Evolutionary conservation across 1,140 invertebrate genomes (phyloP), one percentile per base, ranked within the genome.

Genomic region (Drosophila bipectinata): DNA sequence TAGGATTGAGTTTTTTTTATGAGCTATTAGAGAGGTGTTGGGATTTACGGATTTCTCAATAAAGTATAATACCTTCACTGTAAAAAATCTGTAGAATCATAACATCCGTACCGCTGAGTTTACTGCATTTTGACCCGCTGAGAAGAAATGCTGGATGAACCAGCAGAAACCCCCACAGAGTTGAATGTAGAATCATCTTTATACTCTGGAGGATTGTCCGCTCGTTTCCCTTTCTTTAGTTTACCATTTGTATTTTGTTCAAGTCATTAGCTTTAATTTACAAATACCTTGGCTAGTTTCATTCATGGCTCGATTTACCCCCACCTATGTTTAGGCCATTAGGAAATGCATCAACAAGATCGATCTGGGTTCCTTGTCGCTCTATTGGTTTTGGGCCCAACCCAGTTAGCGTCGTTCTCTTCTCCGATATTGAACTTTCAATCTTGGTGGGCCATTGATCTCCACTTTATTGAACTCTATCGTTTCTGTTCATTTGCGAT

Each of bases 231-330:
- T 30, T 47, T 57, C 41, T 51, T 9, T 10, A 37, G 10, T 15
- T 45, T 37, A 41, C 48, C 32, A 58, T 55, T 57, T 73, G 26
- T 61, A 63, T 72, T 88, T 87, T 87, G 81, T 83, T 88, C 79
- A 83, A 83, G 83, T 87, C 83, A 87, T 87, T 88, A 88, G 83
- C 83, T 87, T 88, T 87, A 88, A 88, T 87, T 83, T 88, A 88
- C 83, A 75, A 72, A 72, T 69, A 64, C 54, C 47, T 9, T 60
- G 64, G 52, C 64, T 75, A 64, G 44, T 60, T 88, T 87, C 83
- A 87, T 87, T 87, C 76, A 87, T 88, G 56, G 66, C 62, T 85
- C 37, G n/a, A 34, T 51, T 41, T 72, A 26, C n/a, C 51, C 41
- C 39, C 15, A 3, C n/a, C 10, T 2, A 21, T 41, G 51, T 76